Evolutionary conservation across 1,140 invertebrate species (phyloP).

Genomic region (Coptotermes formosanus): DNA sequence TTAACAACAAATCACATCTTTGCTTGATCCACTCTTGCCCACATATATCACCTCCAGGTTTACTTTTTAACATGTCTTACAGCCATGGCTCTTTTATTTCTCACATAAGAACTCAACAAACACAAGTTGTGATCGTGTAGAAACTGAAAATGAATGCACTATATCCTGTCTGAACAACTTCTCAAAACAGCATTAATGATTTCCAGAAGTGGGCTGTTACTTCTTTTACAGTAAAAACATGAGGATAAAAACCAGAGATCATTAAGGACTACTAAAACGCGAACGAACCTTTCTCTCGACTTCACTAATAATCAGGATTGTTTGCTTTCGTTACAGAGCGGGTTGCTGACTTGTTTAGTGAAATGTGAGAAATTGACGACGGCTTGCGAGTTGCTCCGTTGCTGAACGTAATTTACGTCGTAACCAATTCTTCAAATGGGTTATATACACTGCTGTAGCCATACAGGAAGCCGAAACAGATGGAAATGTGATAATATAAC

Average conservation of each 20-base stretch:
- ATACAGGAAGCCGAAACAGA: neutral
- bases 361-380: slow-evolving; percentile 12
- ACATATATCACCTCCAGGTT: neutral
- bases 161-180: neutral
- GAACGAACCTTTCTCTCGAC: neutral
- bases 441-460: neutral
- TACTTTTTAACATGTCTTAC: neutral
- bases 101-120: neutral
- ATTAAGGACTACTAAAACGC: neutral
- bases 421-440: neutral
- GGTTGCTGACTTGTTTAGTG: neutral
- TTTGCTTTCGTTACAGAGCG: neutral
- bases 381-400: neutral
- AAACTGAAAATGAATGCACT: neutral
- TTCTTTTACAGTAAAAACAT: neutral
- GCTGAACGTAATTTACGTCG: neutral
- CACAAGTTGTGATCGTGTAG: neutral
- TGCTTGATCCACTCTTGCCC: neutral
- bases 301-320: neutral
- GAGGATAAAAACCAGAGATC: neutral
- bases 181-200: neutral
- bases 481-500: neutral
- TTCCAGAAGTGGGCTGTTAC: neutral
- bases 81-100: neutral
- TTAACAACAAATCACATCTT: neutral